phyloP scores from a whole-genome alignment of 2,797 vertebrate genomes.

The Streptopelia turtur region DNA sequence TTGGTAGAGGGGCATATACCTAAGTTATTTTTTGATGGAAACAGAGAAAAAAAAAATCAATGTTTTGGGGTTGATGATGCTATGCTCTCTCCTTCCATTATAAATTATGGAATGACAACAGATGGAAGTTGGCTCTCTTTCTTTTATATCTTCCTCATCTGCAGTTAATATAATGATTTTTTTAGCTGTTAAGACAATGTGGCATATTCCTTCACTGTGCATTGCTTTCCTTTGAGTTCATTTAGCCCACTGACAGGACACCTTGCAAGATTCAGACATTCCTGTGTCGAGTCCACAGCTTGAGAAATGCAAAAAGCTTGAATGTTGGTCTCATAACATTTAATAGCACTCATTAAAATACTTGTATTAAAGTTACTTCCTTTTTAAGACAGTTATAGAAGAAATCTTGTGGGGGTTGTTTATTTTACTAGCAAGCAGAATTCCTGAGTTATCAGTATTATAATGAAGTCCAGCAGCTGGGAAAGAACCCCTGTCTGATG shows the following conservation, averaged over 20 bases:
- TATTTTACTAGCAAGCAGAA: neutral
- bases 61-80: neutral
- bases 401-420: neutral
- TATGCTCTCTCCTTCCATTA: neutral
- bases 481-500: neutral
- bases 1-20: neutral
- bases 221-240: neutral
- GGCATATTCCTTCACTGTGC: neutral
- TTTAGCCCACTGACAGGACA: neutral
- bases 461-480: neutral
- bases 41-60: neutral
- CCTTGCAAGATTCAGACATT: neutral
- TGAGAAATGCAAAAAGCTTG: neutral
- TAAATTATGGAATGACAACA: neutral
- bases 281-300: neutral
- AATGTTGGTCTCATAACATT: neutral
- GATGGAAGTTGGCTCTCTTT: neutral
- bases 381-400: neutral
- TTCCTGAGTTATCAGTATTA: neutral
- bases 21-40: constrained; percentile 2
- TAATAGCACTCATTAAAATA: neutral
- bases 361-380: neutral
- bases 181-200: neutral
- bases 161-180: neutral
- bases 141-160: neutral